Evolutionary conservation across 2,113 vertebrate species (phyloP).

Genomic region (Notarius lentiginosus): DNA sequence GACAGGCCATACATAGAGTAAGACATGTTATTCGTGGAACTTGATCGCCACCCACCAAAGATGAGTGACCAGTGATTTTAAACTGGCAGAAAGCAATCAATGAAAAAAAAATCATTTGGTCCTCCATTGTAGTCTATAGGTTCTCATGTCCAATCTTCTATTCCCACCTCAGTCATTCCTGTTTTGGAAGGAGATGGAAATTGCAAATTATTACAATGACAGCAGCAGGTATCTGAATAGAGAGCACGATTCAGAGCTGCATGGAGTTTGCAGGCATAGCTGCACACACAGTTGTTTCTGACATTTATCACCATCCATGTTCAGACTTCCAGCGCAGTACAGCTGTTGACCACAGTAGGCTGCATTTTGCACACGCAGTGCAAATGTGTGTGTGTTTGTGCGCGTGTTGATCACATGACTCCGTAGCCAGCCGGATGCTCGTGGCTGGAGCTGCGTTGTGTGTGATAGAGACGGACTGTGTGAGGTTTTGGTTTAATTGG

Average conservation of each 20-base stretch:
- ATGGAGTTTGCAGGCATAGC: neutral
- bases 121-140: neutral
- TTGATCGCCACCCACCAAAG: neutral
- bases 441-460: constrained; percentile 25
- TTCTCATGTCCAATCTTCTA: neutral
- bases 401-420: constrained; percentile 6
- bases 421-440: constrained; percentile 5
- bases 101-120: neutral
- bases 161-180: neutral
- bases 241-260: neutral
- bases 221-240: neutral
- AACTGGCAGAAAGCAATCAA: neutral
- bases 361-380: constrained; percentile 14
- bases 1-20: neutral
- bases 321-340: constrained; percentile 22
- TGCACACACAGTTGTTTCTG: constrained; percentile 20
- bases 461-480: constrained; percentile 39
- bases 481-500: constrained; percentile 46
- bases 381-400: constrained; percentile 1
- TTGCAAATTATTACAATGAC: neutral
- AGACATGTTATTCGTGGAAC: neutral
- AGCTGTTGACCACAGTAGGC: constrained; percentile 23
- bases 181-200: neutral
- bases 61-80: neutral
- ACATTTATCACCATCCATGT: constrained; percentile 29